Base-by-base conservation (phyloP, 2,888 invertebrate species). In the Meandrusa payeni region DNA sequence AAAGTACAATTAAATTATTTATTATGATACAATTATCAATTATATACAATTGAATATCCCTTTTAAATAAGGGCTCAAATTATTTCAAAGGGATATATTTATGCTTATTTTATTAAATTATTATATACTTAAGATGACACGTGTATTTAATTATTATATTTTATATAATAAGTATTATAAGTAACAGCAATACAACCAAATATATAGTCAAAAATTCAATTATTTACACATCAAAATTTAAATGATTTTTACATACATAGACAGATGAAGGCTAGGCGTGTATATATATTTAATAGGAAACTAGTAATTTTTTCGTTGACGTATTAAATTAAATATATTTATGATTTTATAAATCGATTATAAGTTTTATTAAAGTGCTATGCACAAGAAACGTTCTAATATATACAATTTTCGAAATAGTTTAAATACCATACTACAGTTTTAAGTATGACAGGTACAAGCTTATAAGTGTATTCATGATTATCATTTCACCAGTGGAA, bases 41-140 rank as follows among this genome's bases (percentile, higher is more conserved):
- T 44, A 44, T 48, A 40, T 55, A 47, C 60, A 52, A 65, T 50
- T 69, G 70, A 74, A 83, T 83, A 87, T 85, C 83, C 87, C 86
- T 78, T 81, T 81, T 67, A 80, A 86, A 87, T 83, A 85, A 76
- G 87, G 86, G 85, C 87, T 86, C 85, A 81, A 72, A 76, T 78
- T 85, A 85, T 82, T 83, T 82, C 51, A 81, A 86, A 85, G 85
- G 86, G 85, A 85, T 85, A 85, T 75, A 57, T 60, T 63, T 26
- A 22, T 23, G 11, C 12, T 13, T 23, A 11, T 28, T 29, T 36
- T 42, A 52, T 58, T 34, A 60, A 63, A 23, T 39, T n/a, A n/a
- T n/a, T n/a, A n/a, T n/a, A n/a, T n/a, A n/a, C n/a, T n/a, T n/a
- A n/a, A n/a, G n/a, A n/a, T n/a, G n/a, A n/a, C n/a, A n/a, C n/a